Conservation (phyloP, 2,797 vertebrate genomes). For the Periparus ater region DNA sequence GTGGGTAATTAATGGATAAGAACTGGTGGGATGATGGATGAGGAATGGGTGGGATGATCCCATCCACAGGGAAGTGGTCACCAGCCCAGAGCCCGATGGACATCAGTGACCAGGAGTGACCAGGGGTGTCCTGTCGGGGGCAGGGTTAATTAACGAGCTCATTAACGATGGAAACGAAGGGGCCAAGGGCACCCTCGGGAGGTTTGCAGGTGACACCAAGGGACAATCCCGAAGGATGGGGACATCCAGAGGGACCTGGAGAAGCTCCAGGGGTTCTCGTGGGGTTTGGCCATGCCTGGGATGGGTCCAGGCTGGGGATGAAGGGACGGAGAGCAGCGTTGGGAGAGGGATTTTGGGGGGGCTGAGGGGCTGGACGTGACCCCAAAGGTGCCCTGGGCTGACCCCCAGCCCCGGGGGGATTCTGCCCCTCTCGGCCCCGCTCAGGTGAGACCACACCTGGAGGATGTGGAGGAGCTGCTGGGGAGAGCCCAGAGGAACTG, state of each 20-base stretch:
- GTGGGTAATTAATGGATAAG: neutral
- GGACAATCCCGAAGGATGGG: neutral
- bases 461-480: neutral
- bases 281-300: neutral
- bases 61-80: neutral
- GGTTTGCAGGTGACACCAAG: neutral
- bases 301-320: neutral
- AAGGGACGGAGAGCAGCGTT: too few relatives aligned
- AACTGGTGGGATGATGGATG: neutral
- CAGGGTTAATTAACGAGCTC: neutral
- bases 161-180: fast-evolving
- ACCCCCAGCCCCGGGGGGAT: neutral
- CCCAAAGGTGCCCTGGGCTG: neutral
- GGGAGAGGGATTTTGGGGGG: neutral
- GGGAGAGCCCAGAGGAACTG: too few relatives aligned
- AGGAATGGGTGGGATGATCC: neutral
- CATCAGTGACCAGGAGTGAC: neutral
- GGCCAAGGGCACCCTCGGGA: neutral
- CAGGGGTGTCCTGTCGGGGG: neutral
- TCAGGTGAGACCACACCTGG: neutral
- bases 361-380: neutral
- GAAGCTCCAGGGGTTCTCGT: neutral
- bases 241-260: neutral
- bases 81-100: fast-evolving
- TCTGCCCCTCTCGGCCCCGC: neutral